Evolutionary conservation across 1,140 invertebrate genomes (phyloP).

Genomic region (Neodiprion fabricii): DNA sequence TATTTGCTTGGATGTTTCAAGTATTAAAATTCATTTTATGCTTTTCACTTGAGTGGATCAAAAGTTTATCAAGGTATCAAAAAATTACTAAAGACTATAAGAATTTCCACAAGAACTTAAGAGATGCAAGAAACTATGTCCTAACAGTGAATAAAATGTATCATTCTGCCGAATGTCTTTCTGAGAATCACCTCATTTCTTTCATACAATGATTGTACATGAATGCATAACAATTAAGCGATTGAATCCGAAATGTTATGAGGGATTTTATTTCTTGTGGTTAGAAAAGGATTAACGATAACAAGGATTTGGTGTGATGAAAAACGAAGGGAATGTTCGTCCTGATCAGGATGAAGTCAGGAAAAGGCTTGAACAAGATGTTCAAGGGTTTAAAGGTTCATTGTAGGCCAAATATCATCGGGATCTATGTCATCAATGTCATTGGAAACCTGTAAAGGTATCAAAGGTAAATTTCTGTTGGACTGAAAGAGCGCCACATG

Average conservation of each 20-base stretch:
- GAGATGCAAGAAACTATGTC: too few relatives aligned
- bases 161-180: too few relatives aligned
- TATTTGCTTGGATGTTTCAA: too few relatives aligned
- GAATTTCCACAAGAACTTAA: too few relatives aligned
- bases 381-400: conserved; percentile 13
- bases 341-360: conserved; percentile 14
- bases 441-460: conserved; percentile 35
- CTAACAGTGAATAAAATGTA: too few relatives aligned
- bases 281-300: background rate
- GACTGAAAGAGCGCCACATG: background rate
- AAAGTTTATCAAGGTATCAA: too few relatives aligned
- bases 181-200: too few relatives aligned
- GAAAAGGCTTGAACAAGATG: conserved; percentile 2
- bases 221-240: background rate
- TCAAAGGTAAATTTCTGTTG: background rate
- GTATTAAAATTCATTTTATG: too few relatives aligned
- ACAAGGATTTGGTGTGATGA: background rate
- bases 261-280: background rate
- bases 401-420: conserved; percentile 30
- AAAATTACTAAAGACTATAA: too few relatives aligned
- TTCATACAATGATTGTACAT: background rate
- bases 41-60: too few relatives aligned
- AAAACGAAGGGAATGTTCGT: conserved; percentile 4
- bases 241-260: background rate
- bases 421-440: conserved; percentile 32